A percentile compares a stretch with the other conserved stretches of the same genome.
phyloP scores from a whole-genome alignment of 2,113 vertebrate genomes.

The Pantherophis guttatus region DNA sequence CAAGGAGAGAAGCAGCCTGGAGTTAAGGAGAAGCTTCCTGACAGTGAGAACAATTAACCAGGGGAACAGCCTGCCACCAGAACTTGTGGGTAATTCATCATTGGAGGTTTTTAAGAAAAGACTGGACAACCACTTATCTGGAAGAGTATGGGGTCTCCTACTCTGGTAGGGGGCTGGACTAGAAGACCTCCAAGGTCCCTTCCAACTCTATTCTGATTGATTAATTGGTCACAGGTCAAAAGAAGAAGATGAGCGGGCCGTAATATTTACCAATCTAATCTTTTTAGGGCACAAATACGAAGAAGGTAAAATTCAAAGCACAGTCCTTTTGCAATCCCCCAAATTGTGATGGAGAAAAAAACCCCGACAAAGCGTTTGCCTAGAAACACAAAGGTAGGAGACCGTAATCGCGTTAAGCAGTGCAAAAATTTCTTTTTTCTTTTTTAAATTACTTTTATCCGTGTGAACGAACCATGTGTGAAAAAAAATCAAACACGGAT shows the following conservation, averaged over 20 bases:
- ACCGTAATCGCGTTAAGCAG: neutral
- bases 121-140: no score
- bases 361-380: neutral
- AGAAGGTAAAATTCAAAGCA: conserved; percentile 28
- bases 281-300: neutral
- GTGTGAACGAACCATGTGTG: neutral
- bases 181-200: no score
- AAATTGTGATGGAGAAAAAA: conserved; percentile 10
- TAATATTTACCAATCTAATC: neutral
- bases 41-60: no score
- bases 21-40: no score
- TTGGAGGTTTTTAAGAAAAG: no score
- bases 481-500: neutral
- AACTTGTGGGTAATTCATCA: no score
- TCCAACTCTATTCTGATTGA: no score
- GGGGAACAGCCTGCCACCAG: no score
- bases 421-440: neutral
- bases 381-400: neutral
- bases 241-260: neutral
- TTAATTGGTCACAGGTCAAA: neutral
- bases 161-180: no score
- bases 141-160: no score
- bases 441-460: neutral
- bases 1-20: no score
- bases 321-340: conserved; percentile 15